Percentiles rank a stretch among this genome's conserved stretches.
Evolutionary conservation across 2,113 vertebrate species (phyloP).

Genomic region (Typhlomys cinereus): DNA sequence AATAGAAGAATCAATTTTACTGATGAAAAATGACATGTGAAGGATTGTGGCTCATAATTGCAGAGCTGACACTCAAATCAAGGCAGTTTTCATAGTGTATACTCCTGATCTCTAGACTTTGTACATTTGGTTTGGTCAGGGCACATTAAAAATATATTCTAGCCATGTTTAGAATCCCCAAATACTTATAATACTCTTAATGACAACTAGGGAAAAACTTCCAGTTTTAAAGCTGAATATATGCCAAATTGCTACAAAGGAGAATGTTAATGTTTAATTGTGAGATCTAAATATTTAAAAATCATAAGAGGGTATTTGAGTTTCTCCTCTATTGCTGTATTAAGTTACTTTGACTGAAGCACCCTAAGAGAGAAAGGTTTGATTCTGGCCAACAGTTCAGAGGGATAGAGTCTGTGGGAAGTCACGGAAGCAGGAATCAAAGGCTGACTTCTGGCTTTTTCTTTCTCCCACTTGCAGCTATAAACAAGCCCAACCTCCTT

Average conservation of each 20-base stretch:
- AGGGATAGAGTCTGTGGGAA: too few species aligned
- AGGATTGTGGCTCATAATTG: not conserved
- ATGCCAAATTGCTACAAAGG: too few species aligned
- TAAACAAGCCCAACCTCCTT: too few species aligned
- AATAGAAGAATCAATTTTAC: not conserved
- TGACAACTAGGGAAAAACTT: not conserved
- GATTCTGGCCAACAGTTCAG: too few species aligned
- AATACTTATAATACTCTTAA: not conserved
- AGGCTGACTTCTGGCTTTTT: too few species aligned
- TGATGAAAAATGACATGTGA: not conserved
- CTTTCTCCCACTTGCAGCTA: too few species aligned
- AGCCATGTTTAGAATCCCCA: not conserved
- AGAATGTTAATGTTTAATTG: not conserved
- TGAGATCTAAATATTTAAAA: not conserved
- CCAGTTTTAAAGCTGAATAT: not conserved
- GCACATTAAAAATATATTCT: not conserved
- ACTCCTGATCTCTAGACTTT: not conserved
- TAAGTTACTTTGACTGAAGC: too few species aligned
- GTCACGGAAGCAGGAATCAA: too few species aligned
- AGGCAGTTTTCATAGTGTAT: not conserved
- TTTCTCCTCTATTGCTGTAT: too few species aligned
- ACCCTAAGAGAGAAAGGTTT: too few species aligned
- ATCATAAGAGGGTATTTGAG: not conserved
- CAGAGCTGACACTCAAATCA: not conserved
- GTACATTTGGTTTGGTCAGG: not conserved